Evolutionary conservation across 2,113 vertebrate species (phyloP).

Genomic region (Oophaga pumilio): DNA sequence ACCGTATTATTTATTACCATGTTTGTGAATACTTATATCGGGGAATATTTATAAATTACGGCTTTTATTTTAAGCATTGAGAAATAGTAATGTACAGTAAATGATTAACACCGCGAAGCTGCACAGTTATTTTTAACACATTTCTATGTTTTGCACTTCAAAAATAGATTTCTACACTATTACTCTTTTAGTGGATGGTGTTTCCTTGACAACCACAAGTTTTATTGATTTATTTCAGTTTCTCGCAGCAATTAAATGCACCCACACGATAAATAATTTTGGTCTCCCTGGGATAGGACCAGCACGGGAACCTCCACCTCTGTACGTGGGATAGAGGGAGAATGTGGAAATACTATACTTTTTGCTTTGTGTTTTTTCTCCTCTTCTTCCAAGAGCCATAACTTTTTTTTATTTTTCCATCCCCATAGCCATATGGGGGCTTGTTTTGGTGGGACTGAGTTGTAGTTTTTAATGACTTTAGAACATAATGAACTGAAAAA

Average conservation of each 20-base stretch:
- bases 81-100: background rate
- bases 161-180: background rate
- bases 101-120: background rate
- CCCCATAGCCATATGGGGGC: too few relatives aligned
- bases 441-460: too few relatives aligned
- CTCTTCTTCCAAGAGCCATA: too few relatives aligned
- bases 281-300: background rate
- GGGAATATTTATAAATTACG: background rate
- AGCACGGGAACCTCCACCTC: background rate
- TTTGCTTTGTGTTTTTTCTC: too few relatives aligned
- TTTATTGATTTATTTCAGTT: slow-evolving; percentile 32
- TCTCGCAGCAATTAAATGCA: background rate
- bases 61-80: background rate
- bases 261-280: background rate
- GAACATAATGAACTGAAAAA: too few relatives aligned
- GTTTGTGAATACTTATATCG: background rate
- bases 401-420: too few relatives aligned
- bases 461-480: too few relatives aligned
- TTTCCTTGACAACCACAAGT: slow-evolving; percentile 38
- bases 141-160: background rate
- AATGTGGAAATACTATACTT: background rate
- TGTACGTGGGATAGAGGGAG: background rate
- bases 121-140: background rate
- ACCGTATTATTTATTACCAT: background rate
- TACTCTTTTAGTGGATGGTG: background rate